Conservation (phyloP, 2,888 invertebrate genomes). For the Oasisia sp. region DNA sequence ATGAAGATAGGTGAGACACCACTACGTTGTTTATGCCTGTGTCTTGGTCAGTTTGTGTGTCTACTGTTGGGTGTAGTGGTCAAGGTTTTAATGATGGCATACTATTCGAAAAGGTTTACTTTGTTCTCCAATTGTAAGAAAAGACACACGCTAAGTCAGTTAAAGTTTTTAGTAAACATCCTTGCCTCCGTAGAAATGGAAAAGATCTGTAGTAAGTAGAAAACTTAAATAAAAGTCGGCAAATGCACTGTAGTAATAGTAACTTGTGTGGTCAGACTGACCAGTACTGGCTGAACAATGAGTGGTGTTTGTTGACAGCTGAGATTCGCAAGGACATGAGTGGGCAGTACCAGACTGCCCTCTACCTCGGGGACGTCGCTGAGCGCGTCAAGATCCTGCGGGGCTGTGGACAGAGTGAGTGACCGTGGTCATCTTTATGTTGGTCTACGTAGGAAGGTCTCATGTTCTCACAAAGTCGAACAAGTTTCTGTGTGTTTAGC, state of each 20-base stretch:
- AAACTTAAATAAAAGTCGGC: not conserved
- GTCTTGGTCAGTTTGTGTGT: slow-evolving; percentile 7
- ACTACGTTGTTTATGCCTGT: not conserved
- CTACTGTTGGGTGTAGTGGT: not conserved
- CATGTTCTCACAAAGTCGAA: no score
- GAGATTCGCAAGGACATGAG: slow-evolving; percentile 97
- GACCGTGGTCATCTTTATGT: not conserved
- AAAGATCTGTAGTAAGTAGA: no score
- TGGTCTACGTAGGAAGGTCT: no score
- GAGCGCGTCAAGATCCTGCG: slow-evolving; percentile 80
- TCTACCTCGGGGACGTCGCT: slow-evolving; percentile 88
- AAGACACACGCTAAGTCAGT: no score
- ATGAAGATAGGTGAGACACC: slow-evolving; percentile 81
- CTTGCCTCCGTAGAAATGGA: no score
- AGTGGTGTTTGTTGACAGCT: slow-evolving; percentile 69
- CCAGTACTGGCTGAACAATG: not conserved
- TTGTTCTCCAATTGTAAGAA: no score
- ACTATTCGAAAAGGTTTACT: no score
- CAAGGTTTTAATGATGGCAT: no score
- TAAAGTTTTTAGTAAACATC: no score
- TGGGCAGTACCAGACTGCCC: slow-evolving; percentile 94
- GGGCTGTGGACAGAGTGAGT: slow-evolving; percentile 64
- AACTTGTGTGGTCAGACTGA: not conserved
- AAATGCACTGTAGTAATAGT: not conserved
- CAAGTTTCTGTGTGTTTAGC: no score